Evolutionary conservation across 2,888 invertebrate genomes (phyloP), one percentile per base, ranked within the genome.

Genomic region (Phlogophora meticulosa): DNA sequence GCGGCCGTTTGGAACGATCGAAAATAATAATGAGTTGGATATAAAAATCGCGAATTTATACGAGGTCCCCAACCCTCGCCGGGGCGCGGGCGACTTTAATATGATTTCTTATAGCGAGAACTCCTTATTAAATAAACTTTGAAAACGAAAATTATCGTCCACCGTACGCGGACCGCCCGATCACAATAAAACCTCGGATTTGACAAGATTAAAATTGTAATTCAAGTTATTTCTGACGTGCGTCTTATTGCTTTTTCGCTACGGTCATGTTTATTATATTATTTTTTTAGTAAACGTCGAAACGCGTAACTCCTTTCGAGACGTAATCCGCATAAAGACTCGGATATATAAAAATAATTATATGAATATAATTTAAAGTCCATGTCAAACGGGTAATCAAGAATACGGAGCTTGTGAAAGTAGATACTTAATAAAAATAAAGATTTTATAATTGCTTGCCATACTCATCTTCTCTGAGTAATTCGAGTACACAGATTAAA

Each of bases 201-300:
- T 92, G 94, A 94, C 94, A 93, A 93, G 95, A 95, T 95, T 95
- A 94, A 94, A 94, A 94, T 94, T 94, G 94, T 95, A 94, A 94
- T 92, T 93, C 93, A 93, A 93, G 93, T 93, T 93, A 93, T 92
- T 91, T 92, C 87, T 93, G 94, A 94, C 94, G 86, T 91, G 90
- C 91, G 87, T 91, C 92, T 94, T 94, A 94, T 94, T 95, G 94
- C 91, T 89, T 92, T 91, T 93, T 93, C 89, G 94, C 90, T 93
- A 91, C 92, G 91, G 91, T 87, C 81, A 75, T 84, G 78, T 84
- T 86, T 86, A 85, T 88, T 90, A 83, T 84, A 66, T 72, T 64
- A 80, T 87, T 86, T 88, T 87, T 87, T 87, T 69, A n/a, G 82
- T 86, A 70, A 83, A 85, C 75, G 70, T 77, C 78, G 83, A 84